These are phyloP conservation scores for Mnemiopsis leidyi DNA, from an alignment of 37 sponge, comb jelly and placozoan genomes.

Conservation along the genomic window DNA sequence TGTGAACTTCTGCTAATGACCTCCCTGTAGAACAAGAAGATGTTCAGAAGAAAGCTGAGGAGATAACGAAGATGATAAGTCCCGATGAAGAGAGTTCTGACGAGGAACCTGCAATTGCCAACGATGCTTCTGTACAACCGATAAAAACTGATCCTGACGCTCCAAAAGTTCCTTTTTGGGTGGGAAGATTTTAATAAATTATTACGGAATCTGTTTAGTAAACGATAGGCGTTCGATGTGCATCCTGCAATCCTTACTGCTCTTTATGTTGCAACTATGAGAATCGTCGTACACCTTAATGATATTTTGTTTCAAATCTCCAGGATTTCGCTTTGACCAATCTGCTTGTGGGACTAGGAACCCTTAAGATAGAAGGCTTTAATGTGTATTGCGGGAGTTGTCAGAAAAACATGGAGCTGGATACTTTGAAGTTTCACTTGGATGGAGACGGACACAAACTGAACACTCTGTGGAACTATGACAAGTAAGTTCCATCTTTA, in stretches of 20 bases:
- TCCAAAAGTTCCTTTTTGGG: constrained; percentile 37
- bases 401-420: constrained; percentile 41
- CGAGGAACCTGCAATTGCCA: neutral
- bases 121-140: neutral
- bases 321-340: constrained; percentile 49
- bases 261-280: too few relatives aligned
- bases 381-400: constrained; percentile 3
- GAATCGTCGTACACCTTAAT: too few relatives aligned
- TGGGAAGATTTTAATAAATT: too few relatives aligned
- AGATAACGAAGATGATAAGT: constrained; percentile 31
- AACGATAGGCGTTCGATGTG: too few relatives aligned
- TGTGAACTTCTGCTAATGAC: too few relatives aligned
- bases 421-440: neutral
- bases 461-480: constrained; percentile 61
- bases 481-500: constrained; percentile 4
- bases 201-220: too few relatives aligned
- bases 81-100: neutral
- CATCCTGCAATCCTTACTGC: too few relatives aligned
- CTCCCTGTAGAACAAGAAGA: constrained; percentile 14
- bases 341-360: constrained; percentile 29
- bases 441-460: constrained; percentile 65
- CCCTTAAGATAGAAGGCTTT: neutral
- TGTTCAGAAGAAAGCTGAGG: neutral
- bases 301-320: too few relatives aligned
- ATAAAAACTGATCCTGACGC: neutral